Evolutionary conservation across 2,113 vertebrate species (phyloP), one percentile per base, ranked within the genome.

Genomic region (Zonotrichia leucophrys): DNA sequence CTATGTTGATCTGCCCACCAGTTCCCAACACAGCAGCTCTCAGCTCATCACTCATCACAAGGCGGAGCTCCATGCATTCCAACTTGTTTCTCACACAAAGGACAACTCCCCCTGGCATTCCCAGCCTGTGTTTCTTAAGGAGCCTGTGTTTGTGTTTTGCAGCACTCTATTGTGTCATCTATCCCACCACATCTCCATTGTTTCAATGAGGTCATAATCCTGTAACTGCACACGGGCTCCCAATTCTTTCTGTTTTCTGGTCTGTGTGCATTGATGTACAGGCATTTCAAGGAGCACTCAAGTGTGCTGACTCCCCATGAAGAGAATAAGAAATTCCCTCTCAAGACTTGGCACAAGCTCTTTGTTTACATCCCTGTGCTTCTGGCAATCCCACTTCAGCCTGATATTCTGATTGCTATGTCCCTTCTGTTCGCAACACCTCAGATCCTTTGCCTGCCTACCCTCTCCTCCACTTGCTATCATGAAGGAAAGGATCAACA

Each of bases 161-260:
- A 82, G 25, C 41, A 37, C 10, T 82, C 30, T 30, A 18, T 18
- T 35, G 8, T 42, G 23, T 72, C 31, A 77, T 31, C 17, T 73
- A 21, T 35, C 12, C 35, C 41, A 42, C 22, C 31, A 30, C 0
- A 0, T 20, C 11, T 44, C 49, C 33, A 3, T 55, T 52, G 67
- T 69, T 55, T 31, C 37, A 58, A 19, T 52, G 46, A 75, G 13
- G 37, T 31, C 46, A 25, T 27, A 39, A 33, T 39, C 17, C 37
- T 37, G 15, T 50, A 44, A 37, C 44, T 50, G 42, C 50, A 15
- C 21, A 68, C 7, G 17, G 56, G 16, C 3, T 59, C 60, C 30
- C 67, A 15, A 18, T 55, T 46, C 25, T 22, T 68, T n/a, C 35
- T 66, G 15, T 47, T 83, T 67, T 53, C 39, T 23, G 14, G 46